Evolutionary conservation across 1,140 invertebrate species (phyloP), one percentile per base, ranked within the genome.

Genomic region (Lasaia peninsularis): DNA sequence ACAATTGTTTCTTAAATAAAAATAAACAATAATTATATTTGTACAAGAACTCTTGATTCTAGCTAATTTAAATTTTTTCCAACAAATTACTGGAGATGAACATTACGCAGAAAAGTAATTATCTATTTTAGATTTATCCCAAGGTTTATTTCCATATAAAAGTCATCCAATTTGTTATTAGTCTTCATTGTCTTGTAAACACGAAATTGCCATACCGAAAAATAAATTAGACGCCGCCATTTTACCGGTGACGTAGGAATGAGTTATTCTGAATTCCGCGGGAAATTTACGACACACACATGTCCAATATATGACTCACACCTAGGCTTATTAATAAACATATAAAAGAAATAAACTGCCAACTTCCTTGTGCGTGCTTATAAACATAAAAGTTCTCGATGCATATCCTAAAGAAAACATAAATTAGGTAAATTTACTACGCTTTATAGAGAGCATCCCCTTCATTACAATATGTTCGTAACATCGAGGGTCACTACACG

Each of bases 391-490:
- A 88, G 64, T 83, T 88, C 71, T 76, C 80, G 80, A 71, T 86
- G 81, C 79, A 79, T 84, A 82, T 79, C 79, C 77, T 72, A 78
- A 83, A 79, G 75, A 80, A 84, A 84, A 85, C 85, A 88, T 88
- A 88, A 88, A 86, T 88, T 86, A 86, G 71, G 76, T 77, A 76
- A 86, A 88, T 85, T 84, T 80, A 84, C 69, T 81, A 68, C 73
- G 67, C 68, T 78, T 79, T 83, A 83, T 82, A 80, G 73, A 80
- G 73, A 85, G 71, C 73, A 86, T 86, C 82, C 81, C 83, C 86
- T 78, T 82, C 72, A 72, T 78, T 83, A 85, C 83, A 86, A 80
- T 86, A 88, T 86, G 83, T 83, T 80, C 71, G 75, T 78, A 83
- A 79, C 71, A 75, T 78, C 64, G 80, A 75, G 81, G 86, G 81